Percentiles rank a stretch among this genome's conserved stretches.
Evolutionary conservation across 37 sponge, comb jelly and placozoan species (phyloP).

Genomic region (Beroe forskalii): DNA sequence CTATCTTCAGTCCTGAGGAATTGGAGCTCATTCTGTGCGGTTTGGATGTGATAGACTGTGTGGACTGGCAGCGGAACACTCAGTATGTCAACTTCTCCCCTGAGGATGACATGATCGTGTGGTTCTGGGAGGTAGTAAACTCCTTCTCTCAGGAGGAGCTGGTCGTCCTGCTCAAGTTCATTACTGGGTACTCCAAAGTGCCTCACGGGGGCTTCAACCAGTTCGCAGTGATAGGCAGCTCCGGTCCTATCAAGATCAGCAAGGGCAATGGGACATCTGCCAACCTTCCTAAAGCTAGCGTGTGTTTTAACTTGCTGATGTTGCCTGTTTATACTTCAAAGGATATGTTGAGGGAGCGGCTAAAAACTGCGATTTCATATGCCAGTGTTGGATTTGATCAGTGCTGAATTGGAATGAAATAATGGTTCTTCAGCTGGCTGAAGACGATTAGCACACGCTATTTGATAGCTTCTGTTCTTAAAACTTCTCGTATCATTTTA

Average conservation of each 20-base stretch:
- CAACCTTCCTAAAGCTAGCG: slow-evolving; percentile 47
- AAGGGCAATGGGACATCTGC: slow-evolving; percentile 1
- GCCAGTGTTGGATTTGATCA: slow-evolving; percentile 59
- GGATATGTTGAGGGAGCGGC: slow-evolving; percentile 40
- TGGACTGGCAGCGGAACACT: slow-evolving; percentile 40
- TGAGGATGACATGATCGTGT: slow-evolving; percentile 64
- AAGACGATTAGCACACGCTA: no score
- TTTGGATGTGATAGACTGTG: slow-evolving; percentile 5
- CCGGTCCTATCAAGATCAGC: slow-evolving; percentile 58
- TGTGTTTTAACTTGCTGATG: slow-evolving; percentile 48
- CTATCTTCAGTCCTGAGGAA: slow-evolving; percentile 54
- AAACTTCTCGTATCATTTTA: no score
- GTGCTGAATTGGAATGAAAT: no score
- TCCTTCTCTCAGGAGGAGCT: slow-evolving; percentile 72
- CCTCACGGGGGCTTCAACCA: slow-evolving; percentile 74
- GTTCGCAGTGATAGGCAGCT: slow-evolving; percentile 67
- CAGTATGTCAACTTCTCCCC: slow-evolving; percentile 45
- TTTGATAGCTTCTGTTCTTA: no score
- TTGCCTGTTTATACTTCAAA: slow-evolving; percentile 27
- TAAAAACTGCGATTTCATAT: slow-evolving; percentile 21
- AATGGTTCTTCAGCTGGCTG: no score
- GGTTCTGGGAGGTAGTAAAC: slow-evolving; percentile 77
- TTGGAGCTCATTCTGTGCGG: slow-evolving; percentile 42
- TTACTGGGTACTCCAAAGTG: slow-evolving; percentile 73
- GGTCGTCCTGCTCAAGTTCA: slow-evolving; percentile 72